phyloP scores from a whole-genome alignment of 2,113 vertebrate species.

The Corythoichthys intestinalis region DNA sequence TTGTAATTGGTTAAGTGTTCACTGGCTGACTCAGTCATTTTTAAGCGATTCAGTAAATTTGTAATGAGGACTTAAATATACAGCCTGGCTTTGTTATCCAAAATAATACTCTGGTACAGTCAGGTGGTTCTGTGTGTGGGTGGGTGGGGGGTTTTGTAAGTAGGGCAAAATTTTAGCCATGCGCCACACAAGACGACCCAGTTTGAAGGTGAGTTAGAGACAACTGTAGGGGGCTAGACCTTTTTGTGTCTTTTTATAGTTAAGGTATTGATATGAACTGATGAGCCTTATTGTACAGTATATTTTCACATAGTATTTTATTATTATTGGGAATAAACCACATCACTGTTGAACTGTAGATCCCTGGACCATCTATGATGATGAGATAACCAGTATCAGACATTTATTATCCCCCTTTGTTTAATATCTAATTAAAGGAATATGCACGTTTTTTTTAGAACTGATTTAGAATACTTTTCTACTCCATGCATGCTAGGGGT shows the following conservation, averaged over 20 bases:
- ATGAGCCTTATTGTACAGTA: slow-evolving; percentile 25
- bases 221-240: not conserved
- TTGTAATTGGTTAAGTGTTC: slow-evolving; percentile 1
- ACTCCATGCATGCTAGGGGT: too few relatives aligned
- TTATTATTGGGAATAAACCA: slow-evolving; percentile 57
- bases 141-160: not conserved
- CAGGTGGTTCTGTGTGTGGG: not conserved
- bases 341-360: slow-evolving; percentile 10
- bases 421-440: not conserved
- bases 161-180: not conserved
- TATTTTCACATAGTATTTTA: slow-evolving; percentile 26
- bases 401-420: not conserved
- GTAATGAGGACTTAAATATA: slow-evolving; percentile 10
- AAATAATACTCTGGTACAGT: not conserved
- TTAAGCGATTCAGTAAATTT: not conserved
- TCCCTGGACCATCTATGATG: slow-evolving; percentile 30
- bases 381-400: slow-evolving; percentile 24
- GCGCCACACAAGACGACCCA: not conserved
- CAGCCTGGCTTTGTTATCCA: not conserved
- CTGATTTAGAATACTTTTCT: too few relatives aligned
- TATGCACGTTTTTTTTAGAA: too few relatives aligned
- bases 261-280: slow-evolving; percentile 24
- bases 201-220: not conserved
- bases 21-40: not conserved
- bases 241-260: not conserved